These are phyloP conservation scores for Drosophila tropicalis DNA, from an alignment of 1,140 invertebrate species.

Conservation along the genomic window DNA sequence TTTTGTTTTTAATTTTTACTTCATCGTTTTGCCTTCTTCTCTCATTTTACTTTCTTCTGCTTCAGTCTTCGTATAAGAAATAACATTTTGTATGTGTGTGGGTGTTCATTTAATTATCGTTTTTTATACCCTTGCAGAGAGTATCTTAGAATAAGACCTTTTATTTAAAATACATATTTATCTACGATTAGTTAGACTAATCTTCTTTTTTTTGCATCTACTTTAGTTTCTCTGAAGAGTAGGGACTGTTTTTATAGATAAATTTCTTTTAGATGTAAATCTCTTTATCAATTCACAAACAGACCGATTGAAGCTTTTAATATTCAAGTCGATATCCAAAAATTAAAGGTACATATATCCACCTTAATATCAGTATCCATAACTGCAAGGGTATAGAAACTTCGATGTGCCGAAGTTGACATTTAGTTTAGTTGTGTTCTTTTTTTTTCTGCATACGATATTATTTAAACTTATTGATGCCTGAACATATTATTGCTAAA, in stretches of 20 bases:
- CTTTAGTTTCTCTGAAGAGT: too few species aligned
- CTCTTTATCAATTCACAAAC: too few species aligned
- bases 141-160: neutral
- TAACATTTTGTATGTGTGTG: constrained; percentile 76
- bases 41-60: constrained; percentile 4
- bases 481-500: constrained; percentile 13
- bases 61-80: constrained; percentile 83
- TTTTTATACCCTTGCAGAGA: constrained; percentile 31
- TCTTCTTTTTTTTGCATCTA: too few species aligned
- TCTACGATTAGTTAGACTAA: too few species aligned
- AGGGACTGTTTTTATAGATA: too few species aligned
- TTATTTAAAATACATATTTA: too few species aligned
- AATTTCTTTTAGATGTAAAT: too few species aligned
- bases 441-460: constrained; percentile 39
- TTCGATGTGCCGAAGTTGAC: neutral
- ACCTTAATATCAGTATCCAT: too few species aligned
- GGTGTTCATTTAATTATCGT: constrained; percentile 22
- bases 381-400: neutral
- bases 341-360: too few species aligned
- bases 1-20: constrained; percentile 61
- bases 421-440: constrained; percentile 18
- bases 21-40: constrained; percentile 62
- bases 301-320: too few species aligned
- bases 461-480: constrained; percentile 59
- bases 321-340: too few species aligned